phyloP scores from a whole-genome alignment of 2,888 invertebrate species.

The Drosophila flavopinicola region DNA sequence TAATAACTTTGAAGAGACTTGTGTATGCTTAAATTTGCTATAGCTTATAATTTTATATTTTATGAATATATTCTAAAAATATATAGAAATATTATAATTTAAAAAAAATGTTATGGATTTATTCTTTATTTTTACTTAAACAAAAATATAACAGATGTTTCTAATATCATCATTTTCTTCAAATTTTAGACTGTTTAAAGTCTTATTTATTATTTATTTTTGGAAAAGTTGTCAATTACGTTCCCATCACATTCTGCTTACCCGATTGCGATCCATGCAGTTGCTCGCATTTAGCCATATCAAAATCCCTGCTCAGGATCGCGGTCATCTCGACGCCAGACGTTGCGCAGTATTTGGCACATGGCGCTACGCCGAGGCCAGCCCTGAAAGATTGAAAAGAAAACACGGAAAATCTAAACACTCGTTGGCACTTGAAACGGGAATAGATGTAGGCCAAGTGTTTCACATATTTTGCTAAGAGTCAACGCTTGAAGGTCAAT shows the following conservation, averaged over 20 bases:
- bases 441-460: conserved; percentile 18
- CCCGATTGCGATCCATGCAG: conserved; percentile 87
- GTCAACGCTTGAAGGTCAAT: not conserved
- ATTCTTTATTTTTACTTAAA: too few relatives aligned
- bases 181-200: too few relatives aligned
- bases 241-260: conserved; percentile 53
- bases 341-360: conserved; percentile 73
- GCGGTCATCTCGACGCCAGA: conserved; percentile 34
- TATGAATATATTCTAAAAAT: too few relatives aligned
- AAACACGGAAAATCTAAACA: not conserved
- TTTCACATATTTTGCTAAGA: conserved; percentile 4
- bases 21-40: too few relatives aligned
- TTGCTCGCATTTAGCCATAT: conserved; percentile 85
- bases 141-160: too few relatives aligned
- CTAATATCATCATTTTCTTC: too few relatives aligned
- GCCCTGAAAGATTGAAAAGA: conserved; percentile 72
- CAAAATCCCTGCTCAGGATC: conserved; percentile 55
- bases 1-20: too few relatives aligned
- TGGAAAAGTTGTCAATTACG: not conserved
- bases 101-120: too few relatives aligned
- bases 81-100: too few relatives aligned
- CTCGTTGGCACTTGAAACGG: conserved; percentile 18
- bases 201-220: too few relatives aligned
- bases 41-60: too few relatives aligned
- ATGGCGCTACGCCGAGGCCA: conserved; percentile 81